Percentiles rank a stretch among this genome's conserved stretches.
Conservation (phyloP, 2,797 vertebrate genomes). For the Phalanger gymnotis region DNA sequence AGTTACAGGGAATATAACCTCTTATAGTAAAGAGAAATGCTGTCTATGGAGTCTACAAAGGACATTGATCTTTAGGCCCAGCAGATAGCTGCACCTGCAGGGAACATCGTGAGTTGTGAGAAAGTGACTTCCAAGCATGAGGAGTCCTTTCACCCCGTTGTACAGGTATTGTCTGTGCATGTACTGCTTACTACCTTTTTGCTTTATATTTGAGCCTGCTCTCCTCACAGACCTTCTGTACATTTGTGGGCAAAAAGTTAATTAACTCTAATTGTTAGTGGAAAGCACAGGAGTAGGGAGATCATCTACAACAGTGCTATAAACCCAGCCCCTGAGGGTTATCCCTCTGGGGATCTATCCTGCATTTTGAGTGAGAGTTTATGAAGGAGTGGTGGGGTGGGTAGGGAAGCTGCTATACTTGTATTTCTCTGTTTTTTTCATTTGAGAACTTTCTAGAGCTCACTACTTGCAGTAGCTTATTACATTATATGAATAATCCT, state of each 20-base stretch:
- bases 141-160: background rate
- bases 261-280: background rate
- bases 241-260: background rate
- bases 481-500: background rate
- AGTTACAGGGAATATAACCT: background rate
- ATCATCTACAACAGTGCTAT: background rate
- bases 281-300: background rate
- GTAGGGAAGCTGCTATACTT: too few species aligned
- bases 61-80: background rate
- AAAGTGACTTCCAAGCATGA: background rate
- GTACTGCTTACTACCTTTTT: background rate
- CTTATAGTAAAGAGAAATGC: background rate
- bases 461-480: background rate
- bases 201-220: background rate
- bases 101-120: background rate
- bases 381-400: too few species aligned
- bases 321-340: background rate
- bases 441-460: background rate
- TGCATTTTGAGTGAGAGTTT: background rate
- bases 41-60: background rate
- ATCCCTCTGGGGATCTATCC: background rate
- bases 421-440: background rate
- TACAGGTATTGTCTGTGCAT: background rate
- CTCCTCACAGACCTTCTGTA: background rate
- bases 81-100: background rate